Evolutionary conservation across 2,797 vertebrate species (phyloP), one percentile per base, ranked within the genome.

Genomic region (Clamator glandarius): DNA sequence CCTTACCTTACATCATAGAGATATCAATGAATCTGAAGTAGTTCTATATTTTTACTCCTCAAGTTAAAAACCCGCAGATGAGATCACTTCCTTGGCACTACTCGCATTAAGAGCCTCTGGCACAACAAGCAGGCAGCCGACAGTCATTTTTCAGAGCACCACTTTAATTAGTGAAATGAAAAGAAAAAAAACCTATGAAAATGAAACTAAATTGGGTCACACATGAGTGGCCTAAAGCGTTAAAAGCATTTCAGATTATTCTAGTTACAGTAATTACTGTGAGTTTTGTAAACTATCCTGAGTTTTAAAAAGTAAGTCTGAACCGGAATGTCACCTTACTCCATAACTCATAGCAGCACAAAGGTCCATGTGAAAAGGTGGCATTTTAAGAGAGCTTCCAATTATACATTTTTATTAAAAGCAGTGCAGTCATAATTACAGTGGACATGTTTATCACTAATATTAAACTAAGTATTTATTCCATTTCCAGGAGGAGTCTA

Each of bases 151-250:
- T 78, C 50, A 90, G 46, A 63, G 62, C 51, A 92, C 77, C 44
- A 88, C 90, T 95, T 93, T 93, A 95, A 95, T 94, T 93, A 96
- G 75, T 31, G 61, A 87, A 95, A 93, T 33, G 69, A 77, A 94
- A 96, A 66, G 67, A 63, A 91, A 91, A 72, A 82, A 70, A 82
- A 70, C 12, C 15, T 57, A 69, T 90, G 72, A 93, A 91, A 94
- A 91, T 57, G 11, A 96, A 95, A 61, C 44, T 59, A 87, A 96
- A 89, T 15, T 84, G 94, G 93, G 87, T 95, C 92, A 93, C 74
- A 42, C 23, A 39, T 39, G 61, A 92, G 33, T 81, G 92, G 83
- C 84, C 80, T 73, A 66, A 87, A 96, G 92, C 67, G 90, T 67
- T 72, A 84, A 87, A 92, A 89, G 78, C 78, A 82, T 68, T 81